Conservation (phyloP, 2,888 invertebrate genomes). For the Ochropacha duplaris region DNA sequence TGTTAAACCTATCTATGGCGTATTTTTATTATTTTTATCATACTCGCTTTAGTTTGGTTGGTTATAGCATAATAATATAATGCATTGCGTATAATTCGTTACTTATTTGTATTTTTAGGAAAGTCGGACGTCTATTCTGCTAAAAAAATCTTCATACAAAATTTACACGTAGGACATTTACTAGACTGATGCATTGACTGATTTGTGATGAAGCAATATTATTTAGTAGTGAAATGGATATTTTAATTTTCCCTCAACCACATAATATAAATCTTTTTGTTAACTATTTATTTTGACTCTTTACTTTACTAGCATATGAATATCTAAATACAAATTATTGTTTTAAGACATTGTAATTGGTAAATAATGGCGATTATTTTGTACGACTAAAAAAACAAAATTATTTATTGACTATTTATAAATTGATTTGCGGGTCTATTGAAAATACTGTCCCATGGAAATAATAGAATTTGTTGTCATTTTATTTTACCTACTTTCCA, state of each 20-base stretch:
- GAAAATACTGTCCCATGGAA: neutral
- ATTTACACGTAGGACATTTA: slow-evolving; percentile 44
- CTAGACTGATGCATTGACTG: slow-evolving; percentile 79
- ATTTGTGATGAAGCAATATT: slow-evolving; percentile 78
- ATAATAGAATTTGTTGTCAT: neutral
- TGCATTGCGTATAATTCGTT: neutral
- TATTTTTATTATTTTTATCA: neutral
- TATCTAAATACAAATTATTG: neutral
- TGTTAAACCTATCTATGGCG: neutral
- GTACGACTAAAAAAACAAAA: neutral
- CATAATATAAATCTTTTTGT: slow-evolving; percentile 10
- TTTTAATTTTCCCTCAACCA: slow-evolving; percentile 40
- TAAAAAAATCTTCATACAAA: slow-evolving; percentile 7
- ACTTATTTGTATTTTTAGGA: neutral
- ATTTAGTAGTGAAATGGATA: slow-evolving; percentile 70
- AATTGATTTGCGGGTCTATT: neutral
- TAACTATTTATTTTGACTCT: slow-evolving; percentile 18
- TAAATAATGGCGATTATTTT: slow-evolving; percentile 12
- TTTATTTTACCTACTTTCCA: slow-evolving; percentile 2
- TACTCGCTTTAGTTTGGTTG: neutral
- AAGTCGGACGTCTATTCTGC: neutral
- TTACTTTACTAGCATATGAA: slow-evolving; percentile 12
- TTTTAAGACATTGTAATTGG: neutral
- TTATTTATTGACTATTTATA: slow-evolving; percentile 7
- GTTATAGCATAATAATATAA: neutral